These are phyloP conservation scores for Drusus annulatus DNA, from an alignment of 1,140 invertebrate genomes.

Conservation along the genomic window DNA sequence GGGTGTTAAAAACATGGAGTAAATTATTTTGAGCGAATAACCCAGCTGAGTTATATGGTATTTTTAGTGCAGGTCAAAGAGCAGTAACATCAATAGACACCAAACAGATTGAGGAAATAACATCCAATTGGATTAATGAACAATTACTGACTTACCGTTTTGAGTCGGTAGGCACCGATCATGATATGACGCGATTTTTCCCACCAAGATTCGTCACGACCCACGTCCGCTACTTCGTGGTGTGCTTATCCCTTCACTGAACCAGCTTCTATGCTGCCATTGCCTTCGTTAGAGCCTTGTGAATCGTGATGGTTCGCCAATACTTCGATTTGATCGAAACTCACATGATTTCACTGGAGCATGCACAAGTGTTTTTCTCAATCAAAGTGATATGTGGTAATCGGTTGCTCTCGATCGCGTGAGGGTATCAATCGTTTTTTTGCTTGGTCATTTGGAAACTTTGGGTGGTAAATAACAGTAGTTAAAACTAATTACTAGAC, in stretches of 20 bases:
- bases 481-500: too few species aligned
- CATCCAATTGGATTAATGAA: not conserved
- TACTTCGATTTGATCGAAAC: constrained; percentile 2
- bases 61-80: too few species aligned
- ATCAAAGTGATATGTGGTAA: not conserved
- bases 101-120: too few species aligned
- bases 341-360: constrained; percentile 9
- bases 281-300: not conserved
- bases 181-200: constrained; percentile 40
- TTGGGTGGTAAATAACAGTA: too few species aligned
- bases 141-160: not conserved
- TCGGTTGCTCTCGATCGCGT: not conserved
- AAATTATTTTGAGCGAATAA: too few species aligned
- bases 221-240: not conserved
- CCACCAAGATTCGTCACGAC: constrained; percentile 44
- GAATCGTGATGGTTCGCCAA: constrained; percentile 14
- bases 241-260: constrained; percentile 16
- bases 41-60: too few species aligned
- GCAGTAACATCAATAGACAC: too few species aligned
- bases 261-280: not conserved
- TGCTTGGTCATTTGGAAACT: not conserved
- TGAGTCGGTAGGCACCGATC: constrained; percentile 5
- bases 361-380: constrained; percentile 5
- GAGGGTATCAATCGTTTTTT: not conserved
- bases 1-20: too few species aligned